Evolutionary conservation across 2,888 invertebrate species (phyloP).

Genomic region (Sesia apiformis): DNA sequence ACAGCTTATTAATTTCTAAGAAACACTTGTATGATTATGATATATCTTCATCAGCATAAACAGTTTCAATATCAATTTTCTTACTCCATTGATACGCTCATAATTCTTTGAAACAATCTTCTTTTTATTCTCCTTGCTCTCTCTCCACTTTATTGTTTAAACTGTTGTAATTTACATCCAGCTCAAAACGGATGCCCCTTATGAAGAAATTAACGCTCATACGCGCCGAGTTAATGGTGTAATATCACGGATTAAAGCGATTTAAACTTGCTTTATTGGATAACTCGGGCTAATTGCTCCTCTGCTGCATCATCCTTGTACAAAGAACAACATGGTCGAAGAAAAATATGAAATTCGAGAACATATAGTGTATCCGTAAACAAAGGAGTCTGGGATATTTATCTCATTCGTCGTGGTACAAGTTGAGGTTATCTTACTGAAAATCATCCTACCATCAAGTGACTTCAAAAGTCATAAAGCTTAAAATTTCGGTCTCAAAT

Average conservation of each 20-base stretch:
- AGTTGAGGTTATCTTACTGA: too few species aligned
- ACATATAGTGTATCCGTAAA: background rate
- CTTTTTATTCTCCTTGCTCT: background rate
- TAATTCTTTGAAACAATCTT: background rate
- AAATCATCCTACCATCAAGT: too few species aligned
- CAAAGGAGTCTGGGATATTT: too few species aligned
- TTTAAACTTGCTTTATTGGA: slow-evolving; percentile 45
- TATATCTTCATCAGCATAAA: too few species aligned
- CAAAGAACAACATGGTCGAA: background rate
- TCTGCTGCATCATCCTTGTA: slow-evolving; percentile 17
- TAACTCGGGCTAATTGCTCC: slow-evolving; percentile 41
- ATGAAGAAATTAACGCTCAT: slow-evolving; percentile 43
- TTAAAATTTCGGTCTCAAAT: too few species aligned
- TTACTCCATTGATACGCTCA: background rate
- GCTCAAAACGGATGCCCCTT: slow-evolving; percentile 36
- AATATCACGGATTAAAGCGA: slow-evolving; percentile 47
- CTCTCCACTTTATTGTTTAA: background rate
- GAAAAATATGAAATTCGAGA: background rate
- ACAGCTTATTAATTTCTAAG: too few species aligned
- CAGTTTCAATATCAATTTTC: too few species aligned
- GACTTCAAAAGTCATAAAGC: too few species aligned
- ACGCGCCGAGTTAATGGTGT: slow-evolving; percentile 39
- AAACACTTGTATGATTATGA: too few species aligned
- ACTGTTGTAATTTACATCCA: background rate
- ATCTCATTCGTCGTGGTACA: too few species aligned